Percentiles rank a stretch among this genome's conserved stretches.
Conservation (phyloP, 2,888 invertebrate species). For the Zeuzera pyrina region DNA sequence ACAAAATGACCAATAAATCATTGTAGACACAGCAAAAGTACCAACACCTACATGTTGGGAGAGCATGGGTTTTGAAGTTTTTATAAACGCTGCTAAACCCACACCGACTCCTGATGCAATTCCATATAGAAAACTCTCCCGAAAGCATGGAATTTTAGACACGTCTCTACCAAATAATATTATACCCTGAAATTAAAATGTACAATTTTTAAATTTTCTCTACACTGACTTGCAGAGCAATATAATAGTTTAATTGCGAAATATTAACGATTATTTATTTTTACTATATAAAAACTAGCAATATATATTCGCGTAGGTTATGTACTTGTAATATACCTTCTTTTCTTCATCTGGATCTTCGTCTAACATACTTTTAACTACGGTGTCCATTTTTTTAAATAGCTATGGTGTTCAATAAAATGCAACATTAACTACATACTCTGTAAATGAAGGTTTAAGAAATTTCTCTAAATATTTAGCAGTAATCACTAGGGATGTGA, state of each 20-base stretch:
- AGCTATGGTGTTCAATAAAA: too few relatives aligned
- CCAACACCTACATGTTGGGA: conserved; percentile 79
- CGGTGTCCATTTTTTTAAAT: conserved; percentile 44
- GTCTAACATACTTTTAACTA: conserved; percentile 56
- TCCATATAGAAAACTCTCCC: conserved; percentile 83
- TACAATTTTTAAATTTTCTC: background rate
- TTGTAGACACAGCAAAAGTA: conserved; percentile 75
- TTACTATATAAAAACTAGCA: background rate
- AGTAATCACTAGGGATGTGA: too few relatives aligned
- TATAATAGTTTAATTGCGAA: too few relatives aligned
- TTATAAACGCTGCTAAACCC: conserved; percentile 80
- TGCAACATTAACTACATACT: too few relatives aligned
- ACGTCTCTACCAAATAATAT: conserved; percentile 81
- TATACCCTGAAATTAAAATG: conserved; percentile 56
- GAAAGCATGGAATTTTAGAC: conserved; percentile 84
- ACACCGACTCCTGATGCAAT: conserved; percentile 78
- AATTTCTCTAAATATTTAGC: too few relatives aligned
- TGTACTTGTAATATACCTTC: background rate
- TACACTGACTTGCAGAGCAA: too few relatives aligned
- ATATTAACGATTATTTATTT: background rate
- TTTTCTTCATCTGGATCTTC: conserved; percentile 39
- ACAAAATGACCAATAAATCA: conserved; percentile 80
- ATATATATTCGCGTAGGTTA: too few relatives aligned
- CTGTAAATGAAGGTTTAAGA: too few relatives aligned
- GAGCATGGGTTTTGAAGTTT: conserved; percentile 77